phyloP scores from a whole-genome alignment of 2,113 vertebrate species.

The Dascyllus trimaculatus region DNA sequence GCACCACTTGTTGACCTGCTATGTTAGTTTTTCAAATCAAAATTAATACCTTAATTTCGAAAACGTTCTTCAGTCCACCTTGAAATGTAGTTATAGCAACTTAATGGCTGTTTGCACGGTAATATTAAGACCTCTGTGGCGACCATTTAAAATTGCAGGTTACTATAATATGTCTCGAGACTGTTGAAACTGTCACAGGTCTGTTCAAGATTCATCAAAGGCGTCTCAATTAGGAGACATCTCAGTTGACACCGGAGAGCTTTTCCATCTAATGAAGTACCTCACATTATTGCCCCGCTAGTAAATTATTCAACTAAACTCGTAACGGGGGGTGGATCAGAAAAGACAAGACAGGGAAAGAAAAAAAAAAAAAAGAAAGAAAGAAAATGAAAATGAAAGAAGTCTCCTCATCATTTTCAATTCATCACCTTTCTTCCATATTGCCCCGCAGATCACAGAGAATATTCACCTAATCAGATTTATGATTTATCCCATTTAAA shows the following conservation, averaged over 20 bases:
- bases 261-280: constrained; percentile 73
- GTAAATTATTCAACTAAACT: constrained; percentile 81
- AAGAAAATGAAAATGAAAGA: constrained; percentile 68
- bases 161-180: constrained; percentile 37
- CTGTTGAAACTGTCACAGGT: constrained; percentile 46
- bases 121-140: constrained; percentile 30
- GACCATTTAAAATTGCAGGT: constrained; percentile 33
- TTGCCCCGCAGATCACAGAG: constrained; percentile 81
- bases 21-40: background rate
- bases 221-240: constrained; percentile 70
- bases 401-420: constrained; percentile 77
- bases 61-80: constrained; percentile 13
- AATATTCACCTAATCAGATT: constrained; percentile 85
- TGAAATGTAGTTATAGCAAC: constrained; percentile 1
- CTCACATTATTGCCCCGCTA: constrained; percentile 69
- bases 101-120: constrained; percentile 39
- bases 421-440: constrained; percentile 78
- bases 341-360: constrained; percentile 23
- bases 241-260: constrained; percentile 62
- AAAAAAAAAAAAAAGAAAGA: constrained; percentile 53
- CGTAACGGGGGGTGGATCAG: constrained; percentile 48
- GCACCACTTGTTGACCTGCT: background rate
- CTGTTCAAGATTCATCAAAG: constrained; percentile 71
- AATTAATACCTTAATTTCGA: constrained; percentile 2
- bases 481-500: constrained; percentile 87